Evolutionary conservation across 2,797 vertebrate genomes (phyloP).

Genomic region (Amniataba percoides): DNA sequence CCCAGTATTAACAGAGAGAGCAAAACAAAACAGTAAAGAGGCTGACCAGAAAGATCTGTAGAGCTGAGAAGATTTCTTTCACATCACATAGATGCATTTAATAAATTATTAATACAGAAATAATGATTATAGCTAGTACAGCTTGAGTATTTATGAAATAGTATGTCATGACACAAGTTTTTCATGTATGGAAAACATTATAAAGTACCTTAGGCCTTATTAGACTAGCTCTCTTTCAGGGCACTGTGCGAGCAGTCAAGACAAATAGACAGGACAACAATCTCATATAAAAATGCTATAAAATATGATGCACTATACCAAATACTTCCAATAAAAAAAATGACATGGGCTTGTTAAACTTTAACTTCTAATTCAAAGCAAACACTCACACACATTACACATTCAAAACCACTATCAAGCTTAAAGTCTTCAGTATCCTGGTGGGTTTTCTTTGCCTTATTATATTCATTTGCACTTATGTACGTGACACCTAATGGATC

Average conservation of each 20-base stretch:
- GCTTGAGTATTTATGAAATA: background rate
- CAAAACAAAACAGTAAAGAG: background rate
- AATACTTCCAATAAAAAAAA: no score
- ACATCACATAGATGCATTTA: no score
- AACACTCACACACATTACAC: constrained; percentile 7
- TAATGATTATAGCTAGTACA: no score
- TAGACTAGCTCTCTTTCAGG: background rate
- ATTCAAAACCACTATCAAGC: constrained; percentile 12
- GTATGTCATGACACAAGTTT: background rate
- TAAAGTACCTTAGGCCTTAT: background rate
- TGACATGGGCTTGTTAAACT: background rate
- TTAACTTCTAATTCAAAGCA: background rate
- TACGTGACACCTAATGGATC: constrained; percentile 25
- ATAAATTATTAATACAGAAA: no score
- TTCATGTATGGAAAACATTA: background rate
- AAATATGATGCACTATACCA: no score
- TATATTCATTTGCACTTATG: constrained; percentile 34
- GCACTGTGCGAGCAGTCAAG: background rate
- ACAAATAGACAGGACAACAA: background rate
- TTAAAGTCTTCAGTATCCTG: background rate
- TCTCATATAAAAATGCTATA: background rate
- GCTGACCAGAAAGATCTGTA: background rate
- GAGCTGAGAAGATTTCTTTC: background rate
- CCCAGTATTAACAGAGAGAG: background rate
- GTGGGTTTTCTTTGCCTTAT: background rate